Evolutionary conservation across 2,888 invertebrate species (phyloP), one percentile per base, ranked within the genome.

Genomic region (Leucophora obtusa): DNA sequence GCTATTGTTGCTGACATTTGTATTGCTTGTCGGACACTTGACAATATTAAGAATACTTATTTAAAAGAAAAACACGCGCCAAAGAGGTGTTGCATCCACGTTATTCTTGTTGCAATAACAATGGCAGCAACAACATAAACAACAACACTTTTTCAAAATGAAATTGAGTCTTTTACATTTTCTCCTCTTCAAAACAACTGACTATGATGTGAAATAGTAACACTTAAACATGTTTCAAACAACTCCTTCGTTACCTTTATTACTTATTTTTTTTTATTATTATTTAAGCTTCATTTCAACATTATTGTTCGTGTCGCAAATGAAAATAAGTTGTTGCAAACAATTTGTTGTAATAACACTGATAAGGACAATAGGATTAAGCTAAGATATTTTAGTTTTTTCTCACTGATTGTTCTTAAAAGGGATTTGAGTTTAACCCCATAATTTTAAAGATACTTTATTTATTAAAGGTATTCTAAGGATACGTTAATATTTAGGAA

Each of bases 1-100:
- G 59, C 58, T 69, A 54, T 69, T 72, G 66, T 62, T 73, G 68
- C 66, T 78, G 76, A 79, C 71, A 82, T 71, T 76, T 76, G 72
- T 80, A 76, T 79, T 82, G 77, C 78, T 70, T 70, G 65, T 66
- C 82, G 83, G 82, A 82, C 83, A 82, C 83, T 83, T 82, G 77
- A 83, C 83, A 83, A 81, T 76, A 78, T 75, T 72, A 81, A 78
- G 82, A 71, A 79, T 69, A 80, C 71, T 78, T 74, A 77, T 71
- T 73, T 51, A 50, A 65, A 62, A 54, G 47, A 69, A 69, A 28
- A 65, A 69, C 71, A 71, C 47, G 62, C 43, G 21, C 71, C 51
- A 71, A 75, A 53, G 62, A 75, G 63, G 63, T 80, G 75, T 75
- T 80, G 79, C 75, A 68, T 63, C 5, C 68, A 53, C 75, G 43